phyloP scores from a whole-genome alignment of 2,113 vertebrate genomes.

The Trichechus manatus region DNA sequence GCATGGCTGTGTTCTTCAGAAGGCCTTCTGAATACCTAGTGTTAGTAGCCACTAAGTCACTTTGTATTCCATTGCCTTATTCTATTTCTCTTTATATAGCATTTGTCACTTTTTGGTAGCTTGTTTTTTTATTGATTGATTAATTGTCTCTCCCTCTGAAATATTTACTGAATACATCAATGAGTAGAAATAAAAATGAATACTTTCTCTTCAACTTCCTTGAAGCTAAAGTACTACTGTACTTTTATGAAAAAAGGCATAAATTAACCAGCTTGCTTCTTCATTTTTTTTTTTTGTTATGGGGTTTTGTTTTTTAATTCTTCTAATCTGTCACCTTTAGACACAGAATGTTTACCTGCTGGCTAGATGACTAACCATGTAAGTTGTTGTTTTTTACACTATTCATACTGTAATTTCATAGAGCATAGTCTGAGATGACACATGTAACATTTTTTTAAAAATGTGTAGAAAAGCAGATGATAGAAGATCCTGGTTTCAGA shows the following conservation, averaged over 20 bases:
- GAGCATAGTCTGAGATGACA: constrained; percentile 1
- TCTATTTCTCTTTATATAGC: constrained; percentile 50
- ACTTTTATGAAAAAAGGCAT: neutral
- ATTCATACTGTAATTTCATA: constrained; percentile 8
- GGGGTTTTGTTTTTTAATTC: neutral
- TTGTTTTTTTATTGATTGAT: neutral
- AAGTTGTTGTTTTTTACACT: constrained; percentile 28
- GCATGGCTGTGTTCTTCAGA: neutral
- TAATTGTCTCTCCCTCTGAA: neutral
- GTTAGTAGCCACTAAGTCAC: neutral
- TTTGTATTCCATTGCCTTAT: neutral
- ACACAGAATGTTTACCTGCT: constrained; percentile 25
- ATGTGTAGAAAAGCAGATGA: constrained; percentile 1
- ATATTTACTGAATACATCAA: neutral
- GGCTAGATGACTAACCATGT: constrained; percentile 10
- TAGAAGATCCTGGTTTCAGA: constrained; percentile 20
- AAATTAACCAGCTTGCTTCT: constrained; percentile 35
- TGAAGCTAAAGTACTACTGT: neutral
- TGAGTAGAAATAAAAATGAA: constrained; percentile 16
- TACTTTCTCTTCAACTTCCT: constrained; percentile 5
- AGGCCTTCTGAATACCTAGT: neutral
- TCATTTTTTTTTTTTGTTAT: constrained; percentile 9
- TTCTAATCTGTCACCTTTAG: neutral
- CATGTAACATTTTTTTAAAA: constrained; percentile 37
- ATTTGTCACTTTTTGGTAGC: neutral